Base-by-base conservation (phyloP, 1,140 invertebrate species). In the Nylanderia fulva region DNA sequence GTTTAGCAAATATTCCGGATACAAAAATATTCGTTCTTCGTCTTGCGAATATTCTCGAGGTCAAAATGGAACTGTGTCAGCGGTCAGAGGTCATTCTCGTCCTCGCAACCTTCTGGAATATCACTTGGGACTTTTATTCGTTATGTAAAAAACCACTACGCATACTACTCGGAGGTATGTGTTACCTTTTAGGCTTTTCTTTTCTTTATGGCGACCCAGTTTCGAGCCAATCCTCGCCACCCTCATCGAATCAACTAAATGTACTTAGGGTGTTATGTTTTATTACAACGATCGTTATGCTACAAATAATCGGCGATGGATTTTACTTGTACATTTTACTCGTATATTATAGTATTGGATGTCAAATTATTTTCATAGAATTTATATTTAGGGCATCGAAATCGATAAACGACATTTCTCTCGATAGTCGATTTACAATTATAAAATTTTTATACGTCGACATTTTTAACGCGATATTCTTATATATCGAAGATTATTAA, bases 381-480 rank as follows among this genome's bases (percentile, higher is more conserved):
- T 11, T 71, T n/a, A 24, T 71, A 68, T 80, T 69, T 54, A 21
- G 48, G 29, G 24, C 64, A 29, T 39, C 33, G 60, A 33, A 72
- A 72, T 69, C 33, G 33, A 71, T 58, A 42, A 69, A 11, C 36
- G 18, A 7, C 18, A 15, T 69, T 48, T 27, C 2, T 27, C 2
- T 48, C 45, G 24, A 69, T 42, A 71, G 36, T 7, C 52, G 36
- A 69, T 58, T 80, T 80, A 29, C 18, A n/a, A 24, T 42, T 21
- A 80, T 80, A 15, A 79, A 52, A 68, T 80, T 80, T 39, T 71
- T 80, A 58, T 45, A 56, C 15, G n/a, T 13, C 13, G 29, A 39
- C 15, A 27, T 68, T 27, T 21, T 24, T 27, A 76, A 42, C 18
- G 36, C 13, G 7, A n/a, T 27, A 29, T 52, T 54, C 39, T 56